These are phyloP conservation scores for Tinea trinotella DNA, from an alignment of 2,888 invertebrate species.

Conservation along the genomic window DNA sequence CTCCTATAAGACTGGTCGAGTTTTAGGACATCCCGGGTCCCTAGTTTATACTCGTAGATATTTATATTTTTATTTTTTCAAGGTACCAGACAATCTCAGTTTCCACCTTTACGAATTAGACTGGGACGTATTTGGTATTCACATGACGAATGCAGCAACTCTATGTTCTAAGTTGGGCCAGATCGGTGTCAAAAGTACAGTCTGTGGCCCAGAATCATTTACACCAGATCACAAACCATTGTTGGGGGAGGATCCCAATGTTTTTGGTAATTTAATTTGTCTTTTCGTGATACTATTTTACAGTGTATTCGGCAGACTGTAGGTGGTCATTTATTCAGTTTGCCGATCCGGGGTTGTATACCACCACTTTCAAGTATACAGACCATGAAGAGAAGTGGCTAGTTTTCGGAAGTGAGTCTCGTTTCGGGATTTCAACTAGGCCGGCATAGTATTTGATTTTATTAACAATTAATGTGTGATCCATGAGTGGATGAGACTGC, in stretches of 20 bases:
- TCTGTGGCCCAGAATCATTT: conserved; percentile 93
- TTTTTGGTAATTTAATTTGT: conserved; percentile 66
- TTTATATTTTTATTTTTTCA: conserved; percentile 20
- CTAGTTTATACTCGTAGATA: no score
- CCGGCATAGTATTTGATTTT: no score
- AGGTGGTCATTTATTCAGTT: no score
- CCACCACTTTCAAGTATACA: no score
- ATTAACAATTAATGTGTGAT: no score
- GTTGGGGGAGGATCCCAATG: conserved; percentile 82
- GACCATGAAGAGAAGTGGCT: no score
- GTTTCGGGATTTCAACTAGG: not conserved
- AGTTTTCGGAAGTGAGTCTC: not conserved
- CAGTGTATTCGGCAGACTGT: no score
- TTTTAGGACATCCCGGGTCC: no score
- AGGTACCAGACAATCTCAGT: conserved; percentile 82
- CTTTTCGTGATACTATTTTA: not conserved
- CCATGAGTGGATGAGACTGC: no score
- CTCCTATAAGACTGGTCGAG: no score
- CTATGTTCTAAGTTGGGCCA: conserved; percentile 82
- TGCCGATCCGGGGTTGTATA: no score
- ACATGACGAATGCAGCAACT: conserved; percentile 79
- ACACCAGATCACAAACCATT: conserved; percentile 93
- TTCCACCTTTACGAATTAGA: conserved; percentile 91
- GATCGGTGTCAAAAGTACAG: conserved; percentile 86
- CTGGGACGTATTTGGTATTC: conserved; percentile 86